Evolutionary conservation across 2,113 vertebrate species (phyloP), one percentile per base, ranked within the genome.

Genomic region (Otolemur garnettii): DNA sequence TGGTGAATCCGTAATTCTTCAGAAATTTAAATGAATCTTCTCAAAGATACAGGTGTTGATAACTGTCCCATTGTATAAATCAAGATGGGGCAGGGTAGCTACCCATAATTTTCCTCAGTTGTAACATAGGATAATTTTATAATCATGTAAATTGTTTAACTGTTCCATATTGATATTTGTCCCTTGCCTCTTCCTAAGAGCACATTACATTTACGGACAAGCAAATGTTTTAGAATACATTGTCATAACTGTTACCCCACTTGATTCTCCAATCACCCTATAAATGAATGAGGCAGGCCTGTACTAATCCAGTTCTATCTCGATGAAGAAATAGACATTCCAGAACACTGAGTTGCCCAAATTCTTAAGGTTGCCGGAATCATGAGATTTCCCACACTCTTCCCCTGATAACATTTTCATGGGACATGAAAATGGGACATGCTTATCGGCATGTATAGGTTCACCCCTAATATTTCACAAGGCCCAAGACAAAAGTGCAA

Each of bases 51-150:
- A 38, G 22, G 45, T 77, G 66, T 86, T 87, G 2, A 33, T 81
- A 59, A 80, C 71, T 84, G 94, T 30, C 7, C 93, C 59, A 69
- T 50, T 55, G 10, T 68, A 22, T 85, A 94, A 96, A 18, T 64
- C 71, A 92, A 80, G 59, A 75, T 80, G 22, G 64, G 18, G 22
- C 18, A 15, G 22, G 4, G 24, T 10, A 30, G 4, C 2, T 3
- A 17, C 74, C 59, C 24, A 75, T 62, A 68, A 59, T 57, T 79
- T 92, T 84, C 57, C 62, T 81, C 38, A 80, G 11, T 21, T 64
- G 1, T n/a, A 71, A 42, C 71, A 42, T 3, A 75, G 26, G 42
- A 74, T 55, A 96, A 55, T 55, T 87, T 95, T 90, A 87, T 2
- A 60, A 72, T 77, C 17, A 33, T 89, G 15, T 57, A 80, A 66